Percentiles rank a stretch among this genome's conserved stretches.
Evolutionary conservation across 2,797 vertebrate genomes (phyloP).

Genomic region (Karalla daura): DNA sequence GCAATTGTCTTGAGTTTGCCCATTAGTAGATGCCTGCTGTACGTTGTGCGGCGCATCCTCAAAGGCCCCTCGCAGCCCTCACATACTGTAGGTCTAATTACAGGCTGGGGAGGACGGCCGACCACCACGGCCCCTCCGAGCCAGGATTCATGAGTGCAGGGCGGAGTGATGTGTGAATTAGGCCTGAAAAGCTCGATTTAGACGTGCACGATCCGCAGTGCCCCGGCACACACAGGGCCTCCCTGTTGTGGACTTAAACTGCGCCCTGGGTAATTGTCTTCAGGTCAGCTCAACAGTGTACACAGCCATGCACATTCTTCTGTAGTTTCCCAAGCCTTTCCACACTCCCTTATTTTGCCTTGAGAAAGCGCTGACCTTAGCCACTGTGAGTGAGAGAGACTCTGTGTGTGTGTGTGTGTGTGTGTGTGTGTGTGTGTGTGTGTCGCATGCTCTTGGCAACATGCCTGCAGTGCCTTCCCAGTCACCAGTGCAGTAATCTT

Average conservation of each 20-base stretch:
- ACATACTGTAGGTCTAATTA: slow-evolving; percentile 32
- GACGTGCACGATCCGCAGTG: slow-evolving; percentile 42
- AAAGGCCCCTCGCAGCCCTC: slow-evolving; percentile 7
- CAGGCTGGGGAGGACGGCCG: slow-evolving; percentile 18
- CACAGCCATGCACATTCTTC: slow-evolving; percentile 76
- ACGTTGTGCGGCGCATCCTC: slow-evolving; percentile 13
- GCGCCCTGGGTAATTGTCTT: slow-evolving; percentile 66
- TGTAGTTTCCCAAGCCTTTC: slow-evolving; percentile 79
- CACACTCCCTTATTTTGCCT: slow-evolving; percentile 79
- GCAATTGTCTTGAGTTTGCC: slow-evolving; percentile 11
- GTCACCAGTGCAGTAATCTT: slow-evolving; percentile 74
- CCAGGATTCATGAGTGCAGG: slow-evolving; percentile 49
- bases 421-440: slow-evolving; percentile 42
- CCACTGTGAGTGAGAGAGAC: slow-evolving; percentile 50
- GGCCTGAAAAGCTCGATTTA: slow-evolving; percentile 65
- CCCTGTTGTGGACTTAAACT: slow-evolving; percentile 69
- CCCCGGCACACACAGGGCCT: slow-evolving; percentile 49
- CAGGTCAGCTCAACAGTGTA: slow-evolving; percentile 55
- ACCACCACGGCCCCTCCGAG: slow-evolving; percentile 32
- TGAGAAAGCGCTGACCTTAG: slow-evolving; percentile 86
- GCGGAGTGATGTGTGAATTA: slow-evolving; percentile 62
- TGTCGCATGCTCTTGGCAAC: slow-evolving; percentile 67
- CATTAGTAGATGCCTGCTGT: slow-evolving; percentile 41
- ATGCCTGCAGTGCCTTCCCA: slow-evolving; percentile 66
- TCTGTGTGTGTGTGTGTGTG: slow-evolving; percentile 42